Evolutionary conservation across 2,797 vertebrate species (phyloP), one percentile per base, ranked within the genome.

Genomic region (Dallia pectoralis): DNA sequence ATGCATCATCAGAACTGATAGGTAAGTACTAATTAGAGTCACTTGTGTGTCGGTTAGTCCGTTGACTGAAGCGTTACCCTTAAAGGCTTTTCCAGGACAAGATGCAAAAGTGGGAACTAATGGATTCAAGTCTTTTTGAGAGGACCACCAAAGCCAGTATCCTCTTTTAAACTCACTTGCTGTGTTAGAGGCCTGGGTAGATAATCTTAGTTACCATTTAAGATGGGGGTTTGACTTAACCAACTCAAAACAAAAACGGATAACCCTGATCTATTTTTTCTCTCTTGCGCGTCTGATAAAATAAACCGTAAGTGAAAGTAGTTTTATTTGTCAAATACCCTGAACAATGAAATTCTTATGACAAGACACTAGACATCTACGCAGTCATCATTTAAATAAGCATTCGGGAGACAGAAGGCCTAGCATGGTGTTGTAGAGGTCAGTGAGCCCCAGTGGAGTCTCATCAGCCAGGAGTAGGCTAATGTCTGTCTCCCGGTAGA

Each of bases 1-100:
- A 48, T 69, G 67, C 67, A 30, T n/a, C 67, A 30, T 32, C 67
- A 51, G 27, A 18, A 49, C 30, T 6, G 18, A 32, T 69, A 69
- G 67, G 67, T 69, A 69, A 53, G 67, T 51, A 16, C 16, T 18
- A 32, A 8, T 48, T 69, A 30, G 16, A 48, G 16, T 68, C 25
- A 30, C 4, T 8, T 18, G 67, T 53, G 22, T 56, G 53, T 56
- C 67, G 16, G 15, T 40, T 16, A 14, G 47, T 49, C 25, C 29
- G 22, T 68, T 29, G 14, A 44, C 40, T 9, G n/a, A 25, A 25
- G 12, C 53, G 12, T 25, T 27, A 2, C 11, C 22, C 25, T 59
- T 22, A 4, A 22, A 27, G 48, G 22, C 53, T 25, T 22, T 27
- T 59, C 2, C 22, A 59, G 11, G 9, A 59, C 22, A 12, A 25